Base-by-base conservation (phyloP, 2,888 invertebrate species). In the Cerastis rubricosa region DNA sequence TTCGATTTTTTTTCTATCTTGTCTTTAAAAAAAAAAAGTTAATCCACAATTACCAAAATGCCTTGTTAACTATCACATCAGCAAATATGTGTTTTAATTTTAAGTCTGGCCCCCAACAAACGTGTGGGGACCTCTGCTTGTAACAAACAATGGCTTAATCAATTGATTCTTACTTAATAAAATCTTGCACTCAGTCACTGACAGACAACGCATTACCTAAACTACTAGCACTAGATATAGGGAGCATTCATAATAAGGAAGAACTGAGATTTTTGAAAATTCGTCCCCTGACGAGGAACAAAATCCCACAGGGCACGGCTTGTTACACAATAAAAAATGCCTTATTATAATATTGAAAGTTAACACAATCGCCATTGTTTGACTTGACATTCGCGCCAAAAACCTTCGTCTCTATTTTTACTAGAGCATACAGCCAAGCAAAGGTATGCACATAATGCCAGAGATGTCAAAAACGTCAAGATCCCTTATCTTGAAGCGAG, bases 391-490 rank as follows among this genome's bases (percentile, higher is more conserved):
- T 80, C 72, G 75, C 87, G 69, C 66, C 68, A 83, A 87, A 85
- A 78, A 43, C 40, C 57, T 57, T 59, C 74, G 11, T 29, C 35
- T 74, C 61, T 72, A 82, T 83, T 85, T 85, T 78, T 73, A 78
- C 59, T 84, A 71, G 68, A 82, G 63, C 69, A 81, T 57, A 51
- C 57, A 66, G 51, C 57, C 71, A 76, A 65, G 76, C 81, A 85
- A 87, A 81, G 76, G 82, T 73, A 84, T 81, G 82, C 72, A 73
- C 80, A 86, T 81, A 85, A 85, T 83, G 87, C 87, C 80, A 74
- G 69, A 83, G 71, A 85, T 90, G 89, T 91, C 90, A 92, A 91
- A 91, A 91, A 85, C 81, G 71, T 90, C 89, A 87, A 89, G 92
- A 92, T 92, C 77, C 43, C 71, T 83, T 89, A 92, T 92, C 93